Conservation (phyloP, 2,113 vertebrate genomes). For the Boulengeromyrus knoepffleri region DNA sequence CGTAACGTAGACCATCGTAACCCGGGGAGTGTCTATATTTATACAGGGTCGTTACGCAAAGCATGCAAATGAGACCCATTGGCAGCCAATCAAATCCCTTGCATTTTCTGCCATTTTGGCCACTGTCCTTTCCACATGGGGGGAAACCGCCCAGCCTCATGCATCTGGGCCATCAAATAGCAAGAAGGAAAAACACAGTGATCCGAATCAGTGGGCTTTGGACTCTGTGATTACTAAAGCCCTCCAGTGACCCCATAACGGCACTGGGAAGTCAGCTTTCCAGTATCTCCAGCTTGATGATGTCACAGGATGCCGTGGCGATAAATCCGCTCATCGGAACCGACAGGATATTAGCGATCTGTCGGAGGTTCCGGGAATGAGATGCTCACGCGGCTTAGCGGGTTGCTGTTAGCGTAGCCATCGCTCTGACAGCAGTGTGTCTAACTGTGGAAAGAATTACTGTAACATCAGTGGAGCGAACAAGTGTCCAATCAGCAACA, state of each 20-base stretch:
- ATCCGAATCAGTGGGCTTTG: conserved; percentile 20
- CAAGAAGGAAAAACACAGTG: conserved; percentile 25
- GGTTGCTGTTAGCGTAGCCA: background rate
- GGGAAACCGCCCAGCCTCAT: conserved; percentile 29
- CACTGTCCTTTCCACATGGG: background rate
- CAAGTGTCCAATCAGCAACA: background rate
- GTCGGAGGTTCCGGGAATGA: background rate
- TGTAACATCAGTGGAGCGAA: background rate
- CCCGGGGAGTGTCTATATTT: background rate
- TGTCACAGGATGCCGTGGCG: background rate
- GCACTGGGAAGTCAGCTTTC: background rate
- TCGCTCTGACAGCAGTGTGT: background rate
- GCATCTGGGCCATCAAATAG: conserved; percentile 29
- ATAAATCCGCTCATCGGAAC: background rate
- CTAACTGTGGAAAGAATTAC: background rate
- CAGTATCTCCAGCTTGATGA: background rate
- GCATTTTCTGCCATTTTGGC: background rate
- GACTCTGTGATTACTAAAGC: conserved; percentile 23
- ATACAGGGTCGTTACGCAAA: background rate
- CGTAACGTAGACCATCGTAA: too few relatives aligned
- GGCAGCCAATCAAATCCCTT: background rate
- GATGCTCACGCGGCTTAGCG: background rate
- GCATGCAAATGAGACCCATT: background rate
- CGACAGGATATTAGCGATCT: background rate
- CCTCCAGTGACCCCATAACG: conserved; percentile 12